Conservation (phyloP, 2,797 vertebrate genomes). For the Phalloptychus januarius region DNA sequence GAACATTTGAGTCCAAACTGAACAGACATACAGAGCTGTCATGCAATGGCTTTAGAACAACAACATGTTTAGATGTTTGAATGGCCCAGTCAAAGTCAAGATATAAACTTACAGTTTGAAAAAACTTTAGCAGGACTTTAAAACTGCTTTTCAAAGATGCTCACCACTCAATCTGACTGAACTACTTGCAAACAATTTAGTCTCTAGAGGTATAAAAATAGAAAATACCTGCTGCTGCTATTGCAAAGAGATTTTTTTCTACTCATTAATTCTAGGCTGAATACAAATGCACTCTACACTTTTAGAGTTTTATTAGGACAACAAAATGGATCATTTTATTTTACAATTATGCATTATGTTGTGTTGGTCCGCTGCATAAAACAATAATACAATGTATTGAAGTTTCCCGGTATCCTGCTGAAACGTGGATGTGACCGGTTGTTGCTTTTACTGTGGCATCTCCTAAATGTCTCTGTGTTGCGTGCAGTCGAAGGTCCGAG, state of each 20-base stretch:
- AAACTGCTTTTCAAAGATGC: not conserved
- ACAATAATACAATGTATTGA: not conserved
- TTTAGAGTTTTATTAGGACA: not conserved
- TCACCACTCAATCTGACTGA: not conserved
- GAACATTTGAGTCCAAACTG: not conserved
- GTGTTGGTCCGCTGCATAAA: not conserved
- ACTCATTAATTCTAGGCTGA: not conserved
- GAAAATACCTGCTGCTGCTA: not conserved
- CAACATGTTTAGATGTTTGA: not conserved
- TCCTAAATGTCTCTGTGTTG: conserved; percentile 4
- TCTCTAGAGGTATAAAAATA: not conserved
- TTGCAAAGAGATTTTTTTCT: not conserved
- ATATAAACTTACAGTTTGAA: not conserved
- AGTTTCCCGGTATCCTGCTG: not conserved
- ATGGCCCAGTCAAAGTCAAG: not conserved
- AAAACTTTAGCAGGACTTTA: not conserved
- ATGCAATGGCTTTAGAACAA: not conserved
- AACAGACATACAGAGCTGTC: not conserved
- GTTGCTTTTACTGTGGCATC: not conserved
- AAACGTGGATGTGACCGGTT: conserved; percentile 18
- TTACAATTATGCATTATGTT: not conserved
- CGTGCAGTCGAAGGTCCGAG: conserved; percentile 90
- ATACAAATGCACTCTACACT: not conserved
- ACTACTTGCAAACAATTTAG: not conserved
- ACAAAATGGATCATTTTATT: not conserved